Evolutionary conservation across 2,113 vertebrate species (phyloP).

Genomic region (Montifringilla adamsi): DNA sequence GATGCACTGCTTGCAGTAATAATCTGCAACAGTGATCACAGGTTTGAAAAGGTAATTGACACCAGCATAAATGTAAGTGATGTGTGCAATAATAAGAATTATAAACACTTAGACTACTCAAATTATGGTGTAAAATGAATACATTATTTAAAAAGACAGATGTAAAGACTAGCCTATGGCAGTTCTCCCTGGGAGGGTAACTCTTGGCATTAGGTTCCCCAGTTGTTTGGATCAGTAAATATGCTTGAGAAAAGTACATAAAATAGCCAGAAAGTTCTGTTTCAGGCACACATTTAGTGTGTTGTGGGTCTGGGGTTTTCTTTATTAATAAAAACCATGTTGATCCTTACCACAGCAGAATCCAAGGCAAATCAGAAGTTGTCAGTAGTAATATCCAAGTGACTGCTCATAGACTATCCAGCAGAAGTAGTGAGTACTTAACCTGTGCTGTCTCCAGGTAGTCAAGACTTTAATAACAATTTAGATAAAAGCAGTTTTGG

Average conservation of each 20-base stretch:
- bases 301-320: not conserved
- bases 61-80: not conserved
- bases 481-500: not conserved
- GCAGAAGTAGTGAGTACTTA: not conserved
- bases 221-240: not conserved
- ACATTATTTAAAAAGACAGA: not conserved
- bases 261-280: not conserved
- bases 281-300: not conserved
- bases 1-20: not conserved
- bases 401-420: not conserved
- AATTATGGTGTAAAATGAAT: not conserved
- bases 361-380: not conserved
- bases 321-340: not conserved
- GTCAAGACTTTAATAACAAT: not conserved
- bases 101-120: not conserved
- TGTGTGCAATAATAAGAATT: not conserved
- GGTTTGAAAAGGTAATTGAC: not conserved
- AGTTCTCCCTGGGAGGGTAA: not conserved
- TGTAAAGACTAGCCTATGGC: not conserved
- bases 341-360: not conserved
- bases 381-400: not conserved
- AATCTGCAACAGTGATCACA: not conserved
- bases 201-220: not conserved
- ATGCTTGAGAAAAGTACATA: not conserved
- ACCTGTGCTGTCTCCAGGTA: not conserved